Evolutionary conservation across 2,797 vertebrate genomes (phyloP).

Genomic region (Naso thynnoides): DNA sequence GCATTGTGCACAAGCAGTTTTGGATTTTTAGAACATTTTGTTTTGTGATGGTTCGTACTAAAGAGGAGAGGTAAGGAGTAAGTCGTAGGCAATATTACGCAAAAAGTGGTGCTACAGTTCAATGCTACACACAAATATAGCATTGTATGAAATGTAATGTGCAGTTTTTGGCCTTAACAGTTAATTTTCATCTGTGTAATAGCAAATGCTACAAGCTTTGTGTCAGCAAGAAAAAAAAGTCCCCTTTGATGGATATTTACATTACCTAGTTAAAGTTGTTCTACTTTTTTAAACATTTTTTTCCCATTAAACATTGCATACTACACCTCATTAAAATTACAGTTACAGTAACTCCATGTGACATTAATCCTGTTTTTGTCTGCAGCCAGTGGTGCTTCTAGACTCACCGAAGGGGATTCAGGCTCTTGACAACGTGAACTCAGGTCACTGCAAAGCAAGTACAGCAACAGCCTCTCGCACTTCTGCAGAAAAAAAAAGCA

Average conservation of each 20-base stretch:
- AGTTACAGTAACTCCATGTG: constrained; percentile 57
- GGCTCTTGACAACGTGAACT: constrained; percentile 39
- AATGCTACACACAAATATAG: constrained; percentile 1
- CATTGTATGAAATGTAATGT: background rate
- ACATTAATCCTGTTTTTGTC: constrained; percentile 59
- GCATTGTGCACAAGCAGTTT: background rate
- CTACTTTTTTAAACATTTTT: background rate
- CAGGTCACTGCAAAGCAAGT: constrained; percentile 61
- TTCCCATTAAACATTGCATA: constrained; percentile 27
- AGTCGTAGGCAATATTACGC: too few species aligned
- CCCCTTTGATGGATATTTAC: constrained; percentile 7
- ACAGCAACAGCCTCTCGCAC: constrained; percentile 70
- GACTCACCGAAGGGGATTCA: constrained; percentile 54
- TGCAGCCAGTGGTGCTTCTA: constrained; percentile 28
- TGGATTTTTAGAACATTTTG: background rate
- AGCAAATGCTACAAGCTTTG: background rate
- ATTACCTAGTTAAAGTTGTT: background rate
- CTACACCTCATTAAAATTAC: constrained; percentile 42
- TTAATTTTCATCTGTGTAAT: background rate
- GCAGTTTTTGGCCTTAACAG: background rate
- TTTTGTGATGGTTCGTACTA: too few species aligned
- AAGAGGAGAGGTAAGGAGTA: too few species aligned
- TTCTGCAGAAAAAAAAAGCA: constrained; percentile 57
- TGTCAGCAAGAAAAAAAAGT: background rate
- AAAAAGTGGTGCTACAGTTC: background rate